Evolutionary conservation across 2,888 invertebrate species (phyloP), one percentile per base, ranked within the genome.

Genomic region (Lepetodrilus schrolli): DNA sequence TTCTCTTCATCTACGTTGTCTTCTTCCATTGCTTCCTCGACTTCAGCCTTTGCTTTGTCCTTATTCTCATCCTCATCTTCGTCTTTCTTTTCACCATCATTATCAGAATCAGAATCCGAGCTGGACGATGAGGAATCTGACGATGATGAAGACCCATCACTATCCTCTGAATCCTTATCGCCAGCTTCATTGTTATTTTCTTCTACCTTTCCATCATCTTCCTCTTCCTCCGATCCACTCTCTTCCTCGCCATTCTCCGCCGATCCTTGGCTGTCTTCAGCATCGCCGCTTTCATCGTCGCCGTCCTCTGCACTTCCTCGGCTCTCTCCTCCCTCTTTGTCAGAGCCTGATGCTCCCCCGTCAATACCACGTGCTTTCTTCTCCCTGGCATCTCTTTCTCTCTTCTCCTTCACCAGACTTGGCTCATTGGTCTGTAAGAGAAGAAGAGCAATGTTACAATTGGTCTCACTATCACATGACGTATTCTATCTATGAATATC

Each of bases 361-460:
- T 17, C 30, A 20, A 17, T 13, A 13, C 49, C 49, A 34, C 23
- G 10, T 4, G 10, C 48, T 4, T 7, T 13, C n/a, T 26, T 69
- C 20, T 48, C 36, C 34, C 34, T 26, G 20, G 36, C 13, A 34
- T 58, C 58, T 30, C 58, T 26, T 34, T 58, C 58, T 13, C 58
- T 26, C n/a, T 58, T 58, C 26, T 58, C 58, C 13, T 30, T 21
- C 30, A 58, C 58, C 26, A 58, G 23, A n/a, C 34, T 58, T 10
- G 58, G 58, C 58, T 58, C 58, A 34, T 58, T 58, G 2, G 58
- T 58, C 58, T 58, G 58, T 26, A 58, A 58, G 13, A 58, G 58
- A 58, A 21, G 7, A 4, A 48, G 21, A 17, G 21, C 1, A 4
- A 48, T 48, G 2, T 20, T 17, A 38, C 1, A 48, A 48, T 66